Evolutionary conservation across 2,113 vertebrate genomes (phyloP), one percentile per base, ranked within the genome.

Genomic region (Geococcyx californianus): DNA sequence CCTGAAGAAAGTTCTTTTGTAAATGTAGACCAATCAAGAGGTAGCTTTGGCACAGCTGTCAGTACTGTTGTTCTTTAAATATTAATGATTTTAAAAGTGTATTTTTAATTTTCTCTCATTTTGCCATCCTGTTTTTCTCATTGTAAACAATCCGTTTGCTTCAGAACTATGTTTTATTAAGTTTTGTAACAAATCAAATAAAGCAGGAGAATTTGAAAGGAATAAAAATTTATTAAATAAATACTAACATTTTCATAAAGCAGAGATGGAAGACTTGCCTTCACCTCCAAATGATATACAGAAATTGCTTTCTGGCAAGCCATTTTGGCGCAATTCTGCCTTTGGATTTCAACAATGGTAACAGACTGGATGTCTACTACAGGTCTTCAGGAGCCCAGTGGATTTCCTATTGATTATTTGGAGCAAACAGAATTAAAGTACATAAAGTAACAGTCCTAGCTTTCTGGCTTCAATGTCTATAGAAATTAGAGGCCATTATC

Each of bases 221-320:
- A 68, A 79, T 24, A 0, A 9, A 49, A 66, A 63, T 3, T 5
- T 86, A 59, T 66, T 81, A 24, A 81, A 66, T 11, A 92, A 69
- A 73, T 31, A 67, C 18, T 40, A 74, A 24, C 16, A 33, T 67
- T 77, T 78, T 78, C 34, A 31, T 42, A 29, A 89, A 67, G 17
- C 6, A 1, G 4, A 90, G 33, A 62, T 16, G 16, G 18, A 56
- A 54, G 83, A 51, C 38, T 25, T 64, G 49, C 26, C 38, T 67
- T 87, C 17, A 44, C 9, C 33, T 82, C 81, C 17, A 60, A 84
- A 5, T 49, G 31, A 82, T 76, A 66, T 92, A 67, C 36, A 87
- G 45, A 83, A 94, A 84, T 3, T 84, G 7, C 34, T 81, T 87
- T 80, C 59, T 95, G 55, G 68, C 59, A 93, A 81, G 59, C 8